Evolutionary conservation across 1,140 invertebrate species (phyloP), one percentile per base, ranked within the genome.

Genomic region (Daktulosphaira vitifoliae): DNA sequence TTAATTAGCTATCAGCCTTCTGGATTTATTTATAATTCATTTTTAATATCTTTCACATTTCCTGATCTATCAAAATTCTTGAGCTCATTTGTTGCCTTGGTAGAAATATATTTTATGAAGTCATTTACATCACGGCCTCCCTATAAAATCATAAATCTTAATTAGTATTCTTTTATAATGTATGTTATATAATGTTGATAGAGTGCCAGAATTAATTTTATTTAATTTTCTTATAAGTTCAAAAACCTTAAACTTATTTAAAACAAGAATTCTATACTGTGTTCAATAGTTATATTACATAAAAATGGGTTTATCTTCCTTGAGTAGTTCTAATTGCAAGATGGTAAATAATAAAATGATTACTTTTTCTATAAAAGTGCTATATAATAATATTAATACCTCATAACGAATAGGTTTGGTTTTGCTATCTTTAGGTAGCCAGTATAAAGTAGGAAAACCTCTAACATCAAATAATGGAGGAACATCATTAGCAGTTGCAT

Each of bases 401-500:
- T 98, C 90, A 75, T 98, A 99, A 77, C 84, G 83, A n/a, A 89
- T 81, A 22, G 96, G 94, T 69, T 78, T 84, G 70, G 82, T 76
- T 73, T 92, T 92, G 18, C 77, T 76, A 71, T 90, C 82, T 73
- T 92, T 96, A 3, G 95, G 88, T 54, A 87, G 81, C 92, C 93
- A 99, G 79, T 82, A 99, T 29, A 99, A 81, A 2, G 97, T 99
- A 37, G 97, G 97, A 84, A 98, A 99, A 20, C 96, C 96, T 69
- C 84, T 82, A 15, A 99, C 96, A 71, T 98, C 90, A 76, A 85
- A 99, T 66, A 79, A 75, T n/a, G 84, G 76, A 66, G 94, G 92
- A 68, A 98, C 95, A 80, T 99, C 96, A 77, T 99, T 99, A 48
- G 92, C 92, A 1, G 96, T 98, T 25, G 96, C 96, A 76, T 99